phyloP scores from a whole-genome alignment of 35 echinoderm and acorn worm genomes.

The Eucidaris tribuloides region DNA sequence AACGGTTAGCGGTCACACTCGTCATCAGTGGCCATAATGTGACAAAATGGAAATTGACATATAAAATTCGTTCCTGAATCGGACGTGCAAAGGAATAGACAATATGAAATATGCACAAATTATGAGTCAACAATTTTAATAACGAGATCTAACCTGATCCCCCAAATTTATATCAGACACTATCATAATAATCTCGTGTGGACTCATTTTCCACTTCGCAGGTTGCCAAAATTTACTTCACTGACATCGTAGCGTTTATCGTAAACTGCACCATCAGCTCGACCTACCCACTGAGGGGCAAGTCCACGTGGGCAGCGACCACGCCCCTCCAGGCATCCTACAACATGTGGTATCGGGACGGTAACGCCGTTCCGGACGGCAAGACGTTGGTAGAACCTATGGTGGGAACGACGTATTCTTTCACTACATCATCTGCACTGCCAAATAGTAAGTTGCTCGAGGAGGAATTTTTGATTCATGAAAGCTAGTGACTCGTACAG shows the following conservation, averaged over 20 bases:
- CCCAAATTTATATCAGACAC: neutral
- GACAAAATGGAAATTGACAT: too few species aligned
- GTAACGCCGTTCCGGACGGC: neutral
- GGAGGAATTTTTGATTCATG: neutral
- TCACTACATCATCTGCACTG: constrained; percentile 18
- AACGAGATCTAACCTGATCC: neutral
- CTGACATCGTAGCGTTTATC: constrained; percentile 26
- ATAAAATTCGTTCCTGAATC: too few species aligned
- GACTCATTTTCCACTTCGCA: neutral
- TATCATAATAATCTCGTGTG: neutral
- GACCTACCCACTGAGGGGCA: constrained; percentile 13
- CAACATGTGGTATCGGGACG: neutral
- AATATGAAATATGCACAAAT: neutral
- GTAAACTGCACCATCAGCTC: constrained; percentile 13
- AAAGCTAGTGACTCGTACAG: neutral
- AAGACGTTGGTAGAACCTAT: neutral
- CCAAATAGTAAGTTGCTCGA: neutral
- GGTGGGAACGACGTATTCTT: constrained; percentile 7
- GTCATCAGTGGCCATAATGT: too few species aligned
- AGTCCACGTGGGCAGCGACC: constrained; percentile 5
- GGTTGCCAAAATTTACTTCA: constrained; percentile 33
- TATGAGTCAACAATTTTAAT: neutral
- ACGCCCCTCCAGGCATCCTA: constrained; percentile 35
- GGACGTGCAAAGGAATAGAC: too few species aligned
- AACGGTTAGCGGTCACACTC: too few species aligned